Conservation (phyloP, 2,888 invertebrate species). For the Itoplectis maculator region DNA sequence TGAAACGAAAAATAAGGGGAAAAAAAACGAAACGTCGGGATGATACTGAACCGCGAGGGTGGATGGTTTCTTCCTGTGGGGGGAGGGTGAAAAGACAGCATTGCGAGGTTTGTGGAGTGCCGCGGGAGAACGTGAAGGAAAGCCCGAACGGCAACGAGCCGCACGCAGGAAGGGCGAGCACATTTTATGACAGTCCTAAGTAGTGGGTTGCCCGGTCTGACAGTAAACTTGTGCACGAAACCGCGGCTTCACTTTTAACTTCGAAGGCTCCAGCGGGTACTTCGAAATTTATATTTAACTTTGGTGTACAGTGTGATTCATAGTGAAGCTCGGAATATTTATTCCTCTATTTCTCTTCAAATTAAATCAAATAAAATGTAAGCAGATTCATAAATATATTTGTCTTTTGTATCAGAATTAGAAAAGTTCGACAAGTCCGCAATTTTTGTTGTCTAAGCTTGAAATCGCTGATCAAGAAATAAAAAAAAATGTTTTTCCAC, state of each 20-base stretch:
- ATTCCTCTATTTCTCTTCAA: no score
- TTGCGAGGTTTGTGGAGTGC: slow-evolving; percentile 7
- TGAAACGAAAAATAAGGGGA: slow-evolving; percentile 19
- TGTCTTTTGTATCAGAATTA: no score
- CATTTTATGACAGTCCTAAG: slow-evolving; percentile 30
- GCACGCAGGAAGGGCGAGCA: not conserved
- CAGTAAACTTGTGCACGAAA: not conserved
- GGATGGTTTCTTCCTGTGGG: slow-evolving; percentile 26
- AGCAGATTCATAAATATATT: no score
- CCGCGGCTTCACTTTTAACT: not conserved
- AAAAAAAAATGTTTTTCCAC: no score
- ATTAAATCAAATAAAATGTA: no score
- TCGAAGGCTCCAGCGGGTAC: not conserved
- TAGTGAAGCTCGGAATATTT: not conserved
- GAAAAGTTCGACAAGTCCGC: no score
- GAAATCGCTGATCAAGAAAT: no score
- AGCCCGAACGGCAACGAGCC: slow-evolving; percentile 4
- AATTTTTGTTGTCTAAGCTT: no score
- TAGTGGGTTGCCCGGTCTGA: not conserved
- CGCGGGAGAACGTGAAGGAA: slow-evolving; percentile 6
- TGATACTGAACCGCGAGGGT: slow-evolving; percentile 29
- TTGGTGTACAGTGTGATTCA: not conserved
- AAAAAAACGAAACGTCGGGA: slow-evolving; percentile 8
- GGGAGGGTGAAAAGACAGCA: not conserved
- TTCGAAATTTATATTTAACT: not conserved